phyloP scores from a whole-genome alignment of 2,888 invertebrate species.

The Allolobophora icterica region DNA sequence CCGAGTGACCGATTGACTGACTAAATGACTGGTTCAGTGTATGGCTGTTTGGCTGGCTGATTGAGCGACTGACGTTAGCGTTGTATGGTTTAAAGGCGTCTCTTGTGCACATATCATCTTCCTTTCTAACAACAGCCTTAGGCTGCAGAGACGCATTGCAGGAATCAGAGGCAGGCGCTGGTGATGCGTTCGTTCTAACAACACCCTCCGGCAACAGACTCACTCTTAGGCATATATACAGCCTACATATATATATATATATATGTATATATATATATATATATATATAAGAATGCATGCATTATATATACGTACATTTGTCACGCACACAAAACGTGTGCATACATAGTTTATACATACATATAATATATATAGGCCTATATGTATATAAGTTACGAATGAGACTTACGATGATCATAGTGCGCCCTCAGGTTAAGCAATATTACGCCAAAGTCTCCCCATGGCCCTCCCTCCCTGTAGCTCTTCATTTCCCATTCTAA shows the following conservation, averaged over 20 bases:
- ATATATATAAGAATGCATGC: no score
- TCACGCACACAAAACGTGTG: no score
- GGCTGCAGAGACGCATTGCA: neutral
- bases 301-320: neutral
- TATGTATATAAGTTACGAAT: neutral
- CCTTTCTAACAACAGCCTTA: neutral
- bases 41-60: neutral
- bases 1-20: neutral
- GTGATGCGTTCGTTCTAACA: neutral
- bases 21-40: neutral
- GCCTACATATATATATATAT: no score
- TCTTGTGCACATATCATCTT: slow-evolving; percentile 2
- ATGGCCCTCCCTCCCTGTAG: neutral
- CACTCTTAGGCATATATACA: neutral
- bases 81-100: neutral
- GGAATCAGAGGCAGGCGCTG: neutral
- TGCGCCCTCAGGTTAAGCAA: neutral
- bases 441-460: neutral
- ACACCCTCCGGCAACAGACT: neutral
- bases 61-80: neutral
- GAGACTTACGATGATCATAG: neutral
- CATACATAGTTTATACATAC: neutral
- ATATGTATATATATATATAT: no score
- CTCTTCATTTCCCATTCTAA: neutral
- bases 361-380: neutral